Conservation (phyloP, 2,113 vertebrate genomes). For the Rhinolophus sinicus region DNA sequence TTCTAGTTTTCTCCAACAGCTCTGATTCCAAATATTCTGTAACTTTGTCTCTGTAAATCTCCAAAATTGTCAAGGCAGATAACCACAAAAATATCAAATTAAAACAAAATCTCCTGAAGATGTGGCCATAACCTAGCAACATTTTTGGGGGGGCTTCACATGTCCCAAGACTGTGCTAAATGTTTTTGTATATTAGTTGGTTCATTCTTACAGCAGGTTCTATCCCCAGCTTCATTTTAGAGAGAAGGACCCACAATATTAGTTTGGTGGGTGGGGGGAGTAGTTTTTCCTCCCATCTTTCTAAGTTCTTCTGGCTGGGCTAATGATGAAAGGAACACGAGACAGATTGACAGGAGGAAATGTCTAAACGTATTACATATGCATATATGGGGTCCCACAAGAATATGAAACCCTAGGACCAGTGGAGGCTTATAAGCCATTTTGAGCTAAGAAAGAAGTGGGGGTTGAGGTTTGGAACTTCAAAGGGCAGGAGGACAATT, state of each 20-base stretch:
- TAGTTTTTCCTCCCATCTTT: neutral
- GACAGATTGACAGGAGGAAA: neutral
- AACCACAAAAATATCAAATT: neutral
- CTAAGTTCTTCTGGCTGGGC: neutral
- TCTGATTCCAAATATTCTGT: neutral
- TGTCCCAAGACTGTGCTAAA: neutral
- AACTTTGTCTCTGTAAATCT: neutral
- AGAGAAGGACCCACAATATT: neutral
- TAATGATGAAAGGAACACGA: neutral
- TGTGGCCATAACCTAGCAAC: neutral
- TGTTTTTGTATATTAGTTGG: neutral
- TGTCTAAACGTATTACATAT: neutral
- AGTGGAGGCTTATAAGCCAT: neutral
- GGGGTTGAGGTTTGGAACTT: neutral
- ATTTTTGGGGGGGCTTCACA: neutral
- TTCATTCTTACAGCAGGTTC: neutral
- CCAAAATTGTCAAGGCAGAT: neutral
- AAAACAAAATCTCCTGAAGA: neutral
- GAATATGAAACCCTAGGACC: no score
- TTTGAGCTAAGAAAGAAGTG: neutral
- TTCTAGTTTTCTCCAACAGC: neutral
- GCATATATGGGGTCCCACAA: neutral
- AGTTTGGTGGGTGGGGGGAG: neutral
- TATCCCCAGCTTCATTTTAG: neutral
- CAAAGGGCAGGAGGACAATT: neutral